A percentile compares a stretch with the other conserved stretches of the same genome.
phyloP scores from a whole-genome alignment of 2,888 invertebrate species.

The Amphipoea oculea region DNA sequence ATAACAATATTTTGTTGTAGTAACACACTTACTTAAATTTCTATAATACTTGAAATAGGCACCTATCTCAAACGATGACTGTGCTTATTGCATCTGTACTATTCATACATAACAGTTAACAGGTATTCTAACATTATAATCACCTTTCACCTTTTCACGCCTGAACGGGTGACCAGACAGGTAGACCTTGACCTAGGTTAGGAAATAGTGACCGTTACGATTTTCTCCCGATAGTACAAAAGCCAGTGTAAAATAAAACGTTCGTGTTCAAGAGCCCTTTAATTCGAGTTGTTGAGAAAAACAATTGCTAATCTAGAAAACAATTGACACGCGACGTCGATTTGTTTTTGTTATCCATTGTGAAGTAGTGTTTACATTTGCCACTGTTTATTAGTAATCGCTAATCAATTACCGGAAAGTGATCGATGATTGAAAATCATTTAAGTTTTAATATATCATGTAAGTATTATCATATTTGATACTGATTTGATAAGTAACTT shows the following conservation, averaged over 20 bases:
- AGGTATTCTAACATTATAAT: not conserved
- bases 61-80: not conserved
- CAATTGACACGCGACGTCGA: constrained; percentile 38
- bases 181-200: not conserved
- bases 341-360: constrained; percentile 23
- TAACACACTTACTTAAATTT: not conserved
- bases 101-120: not conserved
- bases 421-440: not conserved
- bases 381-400: not conserved
- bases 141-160: too few relatives aligned
- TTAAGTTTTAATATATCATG: not conserved
- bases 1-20: not conserved
- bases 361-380: constrained; percentile 18
- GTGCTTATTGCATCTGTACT: not conserved
- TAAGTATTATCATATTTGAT: not conserved
- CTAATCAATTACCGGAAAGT: constrained; percentile 2
- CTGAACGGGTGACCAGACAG: too few relatives aligned
- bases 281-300: constrained; percentile 18
- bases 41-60: not conserved
- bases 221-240: not conserved
- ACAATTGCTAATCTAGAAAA: constrained; percentile 30
- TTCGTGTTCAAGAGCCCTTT: not conserved
- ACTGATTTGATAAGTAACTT: not conserved
- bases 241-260: not conserved
- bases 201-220: not conserved